Evolutionary conservation across 2,888 invertebrate genomes (phyloP).

Genomic region (Cataglyphis rosenhaueri): DNA sequence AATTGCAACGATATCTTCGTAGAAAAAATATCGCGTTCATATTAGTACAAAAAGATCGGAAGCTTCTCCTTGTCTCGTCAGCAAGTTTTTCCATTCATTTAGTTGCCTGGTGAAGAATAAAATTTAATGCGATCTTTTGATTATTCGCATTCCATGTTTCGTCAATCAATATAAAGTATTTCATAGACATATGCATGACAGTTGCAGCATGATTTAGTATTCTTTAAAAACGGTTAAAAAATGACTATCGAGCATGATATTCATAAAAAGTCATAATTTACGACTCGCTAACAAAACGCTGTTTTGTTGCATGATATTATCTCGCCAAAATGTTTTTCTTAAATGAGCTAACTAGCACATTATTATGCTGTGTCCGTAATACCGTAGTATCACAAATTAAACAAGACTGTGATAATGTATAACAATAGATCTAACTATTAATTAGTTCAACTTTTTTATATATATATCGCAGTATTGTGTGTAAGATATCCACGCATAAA

Average conservation of each 20-base stretch:
- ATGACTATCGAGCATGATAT: not conserved
- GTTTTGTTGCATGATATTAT: not conserved
- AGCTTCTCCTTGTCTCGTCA: not conserved
- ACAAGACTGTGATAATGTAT: slow-evolving; percentile 17
- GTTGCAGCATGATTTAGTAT: not conserved
- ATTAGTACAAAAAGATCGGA: not conserved
- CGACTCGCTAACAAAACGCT: not conserved
- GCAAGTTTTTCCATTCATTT: not conserved
- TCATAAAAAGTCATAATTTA: slow-evolving; percentile 15
- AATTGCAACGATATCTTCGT: not conserved
- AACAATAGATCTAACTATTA: slow-evolving; percentile 2
- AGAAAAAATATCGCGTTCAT: slow-evolving; percentile 7
- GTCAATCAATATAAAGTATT: too few species aligned
- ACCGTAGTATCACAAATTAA: slow-evolving; percentile 44
- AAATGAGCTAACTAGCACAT: not conserved
- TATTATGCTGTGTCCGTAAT: not conserved
- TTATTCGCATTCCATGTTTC: not conserved
- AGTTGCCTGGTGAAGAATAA: not conserved
- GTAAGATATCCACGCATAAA: not conserved
- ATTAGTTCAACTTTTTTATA: slow-evolving; percentile 24
- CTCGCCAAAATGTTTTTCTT: not conserved
- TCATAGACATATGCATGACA: not conserved
- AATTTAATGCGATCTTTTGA: not conserved
- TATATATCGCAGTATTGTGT: slow-evolving; percentile 40
- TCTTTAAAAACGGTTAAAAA: not conserved